Percentiles rank a stretch among this genome's conserved stretches.
Evolutionary conservation across 92 coral and sea anemone species (phyloP).

Genomic region (Epizoanthus rinbou): DNA sequence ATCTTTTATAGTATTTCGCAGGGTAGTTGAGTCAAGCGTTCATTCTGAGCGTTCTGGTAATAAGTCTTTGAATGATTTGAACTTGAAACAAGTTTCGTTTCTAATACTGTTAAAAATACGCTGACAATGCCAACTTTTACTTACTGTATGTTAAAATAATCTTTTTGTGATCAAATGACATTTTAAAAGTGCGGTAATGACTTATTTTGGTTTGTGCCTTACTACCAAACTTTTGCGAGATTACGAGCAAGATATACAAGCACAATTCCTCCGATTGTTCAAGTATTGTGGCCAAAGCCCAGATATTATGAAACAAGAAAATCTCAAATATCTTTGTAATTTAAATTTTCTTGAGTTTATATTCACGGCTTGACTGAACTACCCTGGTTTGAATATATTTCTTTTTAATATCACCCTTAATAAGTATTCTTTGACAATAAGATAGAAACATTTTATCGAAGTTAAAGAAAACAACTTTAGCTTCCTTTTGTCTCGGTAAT

Average conservation of each 20-base stretch:
- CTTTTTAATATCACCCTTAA: neutral
- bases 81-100: neutral
- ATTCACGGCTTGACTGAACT: neutral
- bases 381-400: slow-evolving; percentile 6
- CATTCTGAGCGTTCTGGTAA: neutral
- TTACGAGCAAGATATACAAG: neutral
- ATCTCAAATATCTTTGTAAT: neutral
- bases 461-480: slow-evolving; percentile 1
- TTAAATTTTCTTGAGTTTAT: slow-evolving; percentile 9
- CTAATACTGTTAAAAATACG: slow-evolving; percentile 2
- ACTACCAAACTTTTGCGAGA: neutral
- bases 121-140: neutral
- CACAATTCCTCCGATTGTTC: neutral
- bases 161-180: slow-evolving; percentile 32
- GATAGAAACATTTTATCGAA: neutral
- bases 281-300: neutral
- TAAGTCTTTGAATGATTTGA: no score
- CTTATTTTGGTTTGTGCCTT: neutral
- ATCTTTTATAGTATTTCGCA: neutral
- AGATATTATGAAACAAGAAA: neutral
- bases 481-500: slow-evolving; percentile 13
- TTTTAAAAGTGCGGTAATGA: neutral
- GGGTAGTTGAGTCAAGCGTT: neutral
- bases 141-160: slow-evolving; percentile 4
- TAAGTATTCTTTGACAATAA: neutral